phyloP scores from a whole-genome alignment of 1,140 invertebrate genomes.

The Dufourea novaeangliae region DNA sequence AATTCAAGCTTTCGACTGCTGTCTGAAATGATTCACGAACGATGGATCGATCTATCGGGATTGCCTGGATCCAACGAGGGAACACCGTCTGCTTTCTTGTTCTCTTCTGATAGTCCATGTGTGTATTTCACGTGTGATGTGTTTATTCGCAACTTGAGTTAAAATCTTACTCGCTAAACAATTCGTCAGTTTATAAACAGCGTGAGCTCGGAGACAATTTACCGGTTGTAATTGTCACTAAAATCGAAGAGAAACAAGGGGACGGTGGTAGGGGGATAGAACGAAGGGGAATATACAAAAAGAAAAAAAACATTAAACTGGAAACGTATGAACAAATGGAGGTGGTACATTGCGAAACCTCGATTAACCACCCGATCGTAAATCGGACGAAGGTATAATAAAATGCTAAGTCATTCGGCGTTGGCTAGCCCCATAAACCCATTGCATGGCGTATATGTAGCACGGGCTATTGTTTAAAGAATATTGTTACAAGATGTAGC shows the following conservation, averaged over 20 bases:
- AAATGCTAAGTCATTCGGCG: slow-evolving; percentile 38
- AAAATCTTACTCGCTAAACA: slow-evolving; percentile 64
- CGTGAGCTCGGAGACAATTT: slow-evolving; percentile 59
- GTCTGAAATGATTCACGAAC: not conserved
- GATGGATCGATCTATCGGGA: slow-evolving; percentile 3
- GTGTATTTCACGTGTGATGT: slow-evolving; percentile 31
- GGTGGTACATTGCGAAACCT: slow-evolving; percentile 27
- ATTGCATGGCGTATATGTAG: slow-evolving; percentile 32
- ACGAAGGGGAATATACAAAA: not conserved
- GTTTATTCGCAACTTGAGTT: slow-evolving; percentile 45
- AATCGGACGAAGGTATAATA: slow-evolving; percentile 19
- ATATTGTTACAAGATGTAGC: slow-evolving; percentile 17
- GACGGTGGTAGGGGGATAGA: not conserved
- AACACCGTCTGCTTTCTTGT: not conserved
- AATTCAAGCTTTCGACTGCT: not conserved
- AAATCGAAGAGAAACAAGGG: slow-evolving; percentile 9
- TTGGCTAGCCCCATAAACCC: slow-evolving; percentile 62
- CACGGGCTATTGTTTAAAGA: slow-evolving; percentile 4
- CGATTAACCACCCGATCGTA: slow-evolving; percentile 12
- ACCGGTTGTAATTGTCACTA: slow-evolving; percentile 53
- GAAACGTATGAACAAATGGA: slow-evolving; percentile 37
- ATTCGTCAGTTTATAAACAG: slow-evolving; percentile 64
- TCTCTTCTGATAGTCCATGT: slow-evolving; percentile 19
- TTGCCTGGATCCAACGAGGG: slow-evolving; percentile 3
- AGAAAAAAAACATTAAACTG: slow-evolving; percentile 24